These are phyloP conservation scores for Chinchilla lanigera DNA, from an alignment of 2,113 vertebrate genomes.

Conservation along the genomic window DNA sequence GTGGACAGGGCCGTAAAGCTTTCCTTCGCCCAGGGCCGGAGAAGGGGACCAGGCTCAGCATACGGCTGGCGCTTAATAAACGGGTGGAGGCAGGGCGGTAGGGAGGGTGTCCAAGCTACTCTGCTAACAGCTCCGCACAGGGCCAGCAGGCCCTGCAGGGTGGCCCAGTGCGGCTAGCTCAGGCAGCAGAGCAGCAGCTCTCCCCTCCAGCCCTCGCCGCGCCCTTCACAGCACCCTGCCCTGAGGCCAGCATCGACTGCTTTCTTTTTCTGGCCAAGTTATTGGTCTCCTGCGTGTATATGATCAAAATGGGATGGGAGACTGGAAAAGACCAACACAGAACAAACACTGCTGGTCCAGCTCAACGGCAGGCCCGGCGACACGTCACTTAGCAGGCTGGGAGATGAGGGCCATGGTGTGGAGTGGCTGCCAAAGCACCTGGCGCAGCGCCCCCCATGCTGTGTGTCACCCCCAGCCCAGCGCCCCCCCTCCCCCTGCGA, in stretches of 20 bases:
- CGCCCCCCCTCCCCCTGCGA: accelerated
- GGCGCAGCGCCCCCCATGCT: accelerated
- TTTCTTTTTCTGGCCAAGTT: constrained; percentile 45
- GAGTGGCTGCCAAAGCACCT: neutral
- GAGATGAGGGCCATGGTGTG: neutral
- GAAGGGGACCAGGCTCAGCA: neutral
- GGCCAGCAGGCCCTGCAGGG: neutral
- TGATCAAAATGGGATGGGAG: constrained; percentile 80
- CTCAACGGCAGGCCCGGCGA: neutral
- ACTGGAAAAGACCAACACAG: constrained; percentile 65
- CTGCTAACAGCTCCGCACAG: neutral
- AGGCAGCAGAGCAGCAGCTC: no score
- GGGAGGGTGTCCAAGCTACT: accelerated
- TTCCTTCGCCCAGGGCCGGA: neutral
- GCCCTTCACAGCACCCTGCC: constrained; percentile 63
- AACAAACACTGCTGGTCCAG: constrained; percentile 66
- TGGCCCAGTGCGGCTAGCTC: no score
- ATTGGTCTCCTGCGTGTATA: constrained; percentile 80
- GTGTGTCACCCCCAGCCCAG: accelerated
- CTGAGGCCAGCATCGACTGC: constrained; percentile 69
- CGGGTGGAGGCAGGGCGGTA: neutral
- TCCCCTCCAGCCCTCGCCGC: no score
- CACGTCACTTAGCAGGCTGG: neutral
- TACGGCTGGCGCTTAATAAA: neutral
- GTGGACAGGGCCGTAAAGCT: neutral